phyloP scores from a whole-genome alignment of 2,113 vertebrate species.

The Steatornis caripensis region DNA sequence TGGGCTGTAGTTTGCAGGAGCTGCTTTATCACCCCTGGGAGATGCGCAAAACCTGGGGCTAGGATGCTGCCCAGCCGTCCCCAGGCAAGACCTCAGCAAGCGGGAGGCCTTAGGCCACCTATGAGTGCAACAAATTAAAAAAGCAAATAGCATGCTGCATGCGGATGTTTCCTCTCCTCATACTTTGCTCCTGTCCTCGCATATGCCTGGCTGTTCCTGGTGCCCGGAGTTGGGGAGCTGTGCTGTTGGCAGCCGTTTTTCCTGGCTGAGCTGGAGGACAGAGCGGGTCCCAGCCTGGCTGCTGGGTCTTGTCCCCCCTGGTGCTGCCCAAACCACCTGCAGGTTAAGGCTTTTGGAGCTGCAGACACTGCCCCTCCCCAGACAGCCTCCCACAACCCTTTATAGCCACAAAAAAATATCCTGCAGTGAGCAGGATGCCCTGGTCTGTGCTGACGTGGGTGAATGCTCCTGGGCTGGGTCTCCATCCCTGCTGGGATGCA shows the following conservation, averaged over 20 bases:
- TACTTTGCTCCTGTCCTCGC: neutral
- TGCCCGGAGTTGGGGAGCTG: fast-evolving
- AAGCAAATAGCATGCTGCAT: fast-evolving
- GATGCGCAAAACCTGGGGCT: neutral
- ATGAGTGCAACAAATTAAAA: neutral
- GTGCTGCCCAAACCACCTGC: neutral
- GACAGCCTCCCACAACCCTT: neutral
- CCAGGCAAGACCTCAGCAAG: neutral
- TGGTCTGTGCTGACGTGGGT: fast-evolving
- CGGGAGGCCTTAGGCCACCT: neutral
- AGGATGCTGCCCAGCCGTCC: neutral
- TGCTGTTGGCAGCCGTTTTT: neutral
- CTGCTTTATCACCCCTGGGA: neutral
- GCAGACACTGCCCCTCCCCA: neutral
- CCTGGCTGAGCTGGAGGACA: neutral
- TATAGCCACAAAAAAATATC: neutral
- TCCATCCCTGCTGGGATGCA: neutral
- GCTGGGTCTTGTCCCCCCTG: neutral
- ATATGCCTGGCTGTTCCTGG: too few relatives aligned
- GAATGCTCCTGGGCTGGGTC: neutral
- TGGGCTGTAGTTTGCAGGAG: neutral
- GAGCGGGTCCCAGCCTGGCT: neutral
- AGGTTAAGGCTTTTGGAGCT: neutral
- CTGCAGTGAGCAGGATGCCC: neutral
- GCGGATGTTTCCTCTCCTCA: neutral